Percentiles rank a stretch among this genome's conserved stretches.
Conservation (phyloP, 2,888 invertebrate genomes). For the Melitaea athalia region DNA sequence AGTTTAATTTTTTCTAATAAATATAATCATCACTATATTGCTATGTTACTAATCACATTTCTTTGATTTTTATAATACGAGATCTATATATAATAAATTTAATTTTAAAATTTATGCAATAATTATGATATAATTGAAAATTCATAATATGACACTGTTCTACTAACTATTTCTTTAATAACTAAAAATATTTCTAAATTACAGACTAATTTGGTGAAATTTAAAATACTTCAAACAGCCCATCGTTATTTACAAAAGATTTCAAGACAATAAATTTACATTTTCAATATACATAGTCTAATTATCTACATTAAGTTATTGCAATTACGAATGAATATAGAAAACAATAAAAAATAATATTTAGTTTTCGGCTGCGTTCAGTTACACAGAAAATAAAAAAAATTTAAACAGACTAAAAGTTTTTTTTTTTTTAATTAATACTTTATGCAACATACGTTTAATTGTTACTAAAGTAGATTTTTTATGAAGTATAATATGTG, state of each 20-base stretch:
- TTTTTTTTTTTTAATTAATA: too few species aligned
- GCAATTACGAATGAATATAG: too few species aligned
- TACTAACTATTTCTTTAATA: not conserved
- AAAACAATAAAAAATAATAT: too few species aligned
- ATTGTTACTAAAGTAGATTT: too few species aligned
- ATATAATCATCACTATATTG: slow-evolving; percentile 49
- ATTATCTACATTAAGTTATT: too few species aligned
- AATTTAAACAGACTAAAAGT: too few species aligned
- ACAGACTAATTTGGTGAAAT: not conserved
- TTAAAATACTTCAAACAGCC: not conserved
- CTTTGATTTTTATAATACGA: slow-evolving; percentile 34
- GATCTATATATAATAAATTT: slow-evolving; percentile 7
- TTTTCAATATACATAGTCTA: too few species aligned
- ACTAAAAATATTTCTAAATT: not conserved
- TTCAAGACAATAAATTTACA: too few species aligned
- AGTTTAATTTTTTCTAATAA: not conserved
- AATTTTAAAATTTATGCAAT: slow-evolving; percentile 7
- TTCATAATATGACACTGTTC: not conserved
- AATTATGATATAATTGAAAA: slow-evolving; percentile 1
- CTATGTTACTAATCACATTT: slow-evolving; percentile 63
- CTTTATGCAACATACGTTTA: too few species aligned
- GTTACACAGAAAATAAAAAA: too few species aligned
- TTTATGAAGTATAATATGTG: not conserved
- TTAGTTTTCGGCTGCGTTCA: too few species aligned
- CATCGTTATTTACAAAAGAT: not conserved